Conservation (phyloP, 2,797 vertebrate genomes). For the Pangasius macronema region DNA sequence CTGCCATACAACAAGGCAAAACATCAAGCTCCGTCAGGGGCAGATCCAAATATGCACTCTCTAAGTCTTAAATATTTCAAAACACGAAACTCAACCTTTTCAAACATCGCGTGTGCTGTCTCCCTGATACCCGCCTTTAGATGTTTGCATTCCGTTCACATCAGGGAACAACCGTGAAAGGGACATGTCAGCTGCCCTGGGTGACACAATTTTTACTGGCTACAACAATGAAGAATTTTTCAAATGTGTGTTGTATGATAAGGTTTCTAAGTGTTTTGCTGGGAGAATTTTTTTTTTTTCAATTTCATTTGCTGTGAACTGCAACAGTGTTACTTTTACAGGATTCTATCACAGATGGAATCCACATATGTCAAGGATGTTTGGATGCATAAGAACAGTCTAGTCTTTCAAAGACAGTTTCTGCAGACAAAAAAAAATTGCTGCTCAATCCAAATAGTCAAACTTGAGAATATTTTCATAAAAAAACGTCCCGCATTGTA, state of each 20-base stretch:
- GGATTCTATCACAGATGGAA: conserved; percentile 26
- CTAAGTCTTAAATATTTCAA: conserved; percentile 69
- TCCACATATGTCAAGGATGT: conserved; percentile 20
- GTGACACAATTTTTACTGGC: conserved; percentile 58
- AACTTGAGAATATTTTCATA: conserved; percentile 10
- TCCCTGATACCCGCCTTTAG: conserved; percentile 41
- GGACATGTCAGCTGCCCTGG: conserved; percentile 53
- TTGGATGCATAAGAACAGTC: not conserved
- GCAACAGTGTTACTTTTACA: conserved; percentile 20
- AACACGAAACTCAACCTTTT: conserved; percentile 67
- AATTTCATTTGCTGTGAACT: not conserved
- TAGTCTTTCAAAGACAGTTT: conserved; percentile 22
- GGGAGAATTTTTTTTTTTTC: not conserved
- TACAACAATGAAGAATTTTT: not conserved
- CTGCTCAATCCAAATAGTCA: conserved; percentile 18
- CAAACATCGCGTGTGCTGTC: conserved; percentile 62
- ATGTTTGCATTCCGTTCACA: conserved; percentile 67
- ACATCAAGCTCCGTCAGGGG: conserved; percentile 63
- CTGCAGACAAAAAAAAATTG: conserved; percentile 5
- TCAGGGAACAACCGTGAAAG: conserved; percentile 54
- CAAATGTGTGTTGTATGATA: not conserved
- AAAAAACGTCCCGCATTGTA: conserved; percentile 7
- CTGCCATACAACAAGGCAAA: conserved; percentile 65
- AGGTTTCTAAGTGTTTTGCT: not conserved
- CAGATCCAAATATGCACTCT: conserved; percentile 67